Base-by-base conservation (phyloP, 2,888 invertebrate genomes). In the Himalopsyche anomala region DNA sequence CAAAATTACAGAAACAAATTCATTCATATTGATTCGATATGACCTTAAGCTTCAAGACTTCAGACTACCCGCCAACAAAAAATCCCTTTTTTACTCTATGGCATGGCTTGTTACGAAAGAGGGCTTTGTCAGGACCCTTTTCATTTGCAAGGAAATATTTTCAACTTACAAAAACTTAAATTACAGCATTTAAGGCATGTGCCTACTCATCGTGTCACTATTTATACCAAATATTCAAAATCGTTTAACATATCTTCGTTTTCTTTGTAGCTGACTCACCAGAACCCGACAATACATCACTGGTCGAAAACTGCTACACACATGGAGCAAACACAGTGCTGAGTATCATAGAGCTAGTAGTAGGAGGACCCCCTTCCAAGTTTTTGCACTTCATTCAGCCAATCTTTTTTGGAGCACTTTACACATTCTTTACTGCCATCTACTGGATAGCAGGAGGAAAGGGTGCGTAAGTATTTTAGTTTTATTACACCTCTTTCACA, bases 381-480 rank as follows among this genome's bases (percentile, higher is more conserved):
- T 90, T 97, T 85, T 91, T 95, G 15, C 95, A 95, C 89, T 91
- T 94, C 80, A 94, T 94, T 91, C 94, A 95, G 90, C 94, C 95
- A 0, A 89, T 95, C 1, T 85, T 92, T 55, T 94, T 96, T 89
- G 94, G 94, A 3, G 86, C 93, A 38, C 89, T 91, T 62, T 95
- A 93, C 90, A 91, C 95, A 56, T 90, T 95, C 81, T 98, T 97
- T 90, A 95, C 95, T 82, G 91, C 95, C 51, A 92, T 97, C 84
- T 97, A 96, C 91, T 96, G 95, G 91, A 90, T 94, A 82, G 95
- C 95, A 45, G 97, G 97, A 38, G 97, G 97, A 17, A 94, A 94
- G 17, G 95, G 96, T 90, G 94, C 94, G 94, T 95, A 91, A 92
- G 94, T 92, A 89, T 69, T 84, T 51, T 3, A 42, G n/a, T 81